Evolutionary conservation across 2,888 invertebrate species (phyloP).

Genomic region (Magallana nippona): DNA sequence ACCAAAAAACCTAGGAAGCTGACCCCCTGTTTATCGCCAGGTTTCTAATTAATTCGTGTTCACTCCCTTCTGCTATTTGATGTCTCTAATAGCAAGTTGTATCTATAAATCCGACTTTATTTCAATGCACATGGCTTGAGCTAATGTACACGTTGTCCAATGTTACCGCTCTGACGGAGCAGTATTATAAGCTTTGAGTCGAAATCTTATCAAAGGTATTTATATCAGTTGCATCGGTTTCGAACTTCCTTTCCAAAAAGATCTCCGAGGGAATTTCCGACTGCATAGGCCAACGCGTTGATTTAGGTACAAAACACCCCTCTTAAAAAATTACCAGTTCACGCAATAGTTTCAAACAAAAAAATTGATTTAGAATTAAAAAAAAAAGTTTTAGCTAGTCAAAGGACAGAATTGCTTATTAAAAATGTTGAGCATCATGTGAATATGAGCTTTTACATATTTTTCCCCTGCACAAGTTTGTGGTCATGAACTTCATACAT

Average conservation of each 20-base stretch:
- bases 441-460: not conserved
- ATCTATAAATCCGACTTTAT: conserved; percentile 26
- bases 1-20: not conserved
- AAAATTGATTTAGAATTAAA: too few relatives aligned
- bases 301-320: conserved; percentile 5
- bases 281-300: not conserved
- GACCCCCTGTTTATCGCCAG: conserved; percentile 18
- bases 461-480: not conserved
- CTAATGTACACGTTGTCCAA: conserved; percentile 21
- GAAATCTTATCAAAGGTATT: conserved; percentile 8
- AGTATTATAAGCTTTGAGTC: not conserved
- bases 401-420: not conserved
- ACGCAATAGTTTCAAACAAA: too few relatives aligned
- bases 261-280: not conserved
- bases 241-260: conserved; percentile 25
- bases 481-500: conserved; percentile 23
- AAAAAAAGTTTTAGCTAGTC: too few relatives aligned
- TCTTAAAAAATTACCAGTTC: not conserved
- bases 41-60: conserved; percentile 35
- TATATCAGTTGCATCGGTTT: conserved; percentile 26
- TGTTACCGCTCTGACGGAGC: not conserved
- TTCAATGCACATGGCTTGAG: conserved; percentile 30
- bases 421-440: not conserved
- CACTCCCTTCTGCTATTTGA: conserved; percentile 18
- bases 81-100: conserved; percentile 30